phyloP scores from a whole-genome alignment of 2,888 invertebrate species.

The Hipparchia sbordonii region DNA sequence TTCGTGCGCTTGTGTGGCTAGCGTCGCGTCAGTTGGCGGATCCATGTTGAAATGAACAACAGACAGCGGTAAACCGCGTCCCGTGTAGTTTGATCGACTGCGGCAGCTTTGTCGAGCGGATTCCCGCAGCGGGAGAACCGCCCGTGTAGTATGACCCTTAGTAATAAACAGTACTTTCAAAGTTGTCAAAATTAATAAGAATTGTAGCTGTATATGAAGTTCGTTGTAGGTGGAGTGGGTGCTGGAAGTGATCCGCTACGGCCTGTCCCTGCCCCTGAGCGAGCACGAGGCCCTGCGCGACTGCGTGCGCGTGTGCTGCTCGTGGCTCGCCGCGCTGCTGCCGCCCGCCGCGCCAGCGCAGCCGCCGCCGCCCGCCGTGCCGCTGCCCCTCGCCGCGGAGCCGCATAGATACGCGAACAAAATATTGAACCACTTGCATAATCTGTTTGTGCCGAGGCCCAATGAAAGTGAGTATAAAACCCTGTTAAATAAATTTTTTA shows the following conservation, averaged over 20 bases:
- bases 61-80: no score
- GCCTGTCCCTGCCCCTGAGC: constrained; percentile 92
- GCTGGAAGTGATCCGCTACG: constrained; percentile 94
- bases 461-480: constrained; percentile 90
- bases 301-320: constrained; percentile 98
- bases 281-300: constrained; percentile 98
- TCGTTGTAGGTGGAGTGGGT: constrained; percentile 90
- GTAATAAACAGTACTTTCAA: no score
- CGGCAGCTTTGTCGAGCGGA: no score
- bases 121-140: no score
- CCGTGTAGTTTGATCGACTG: no score
- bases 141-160: no score
- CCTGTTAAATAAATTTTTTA: background rate
- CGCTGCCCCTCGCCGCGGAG: constrained; percentile 93
- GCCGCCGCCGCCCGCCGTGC: constrained; percentile 93
- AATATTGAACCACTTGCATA: constrained; percentile 96
- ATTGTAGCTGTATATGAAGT: no score
- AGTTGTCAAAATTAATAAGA: no score
- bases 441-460: constrained; percentile 95
- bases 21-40: no score
- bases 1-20: no score
- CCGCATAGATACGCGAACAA: constrained; percentile 95
- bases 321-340: constrained; percentile 95
- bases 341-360: constrained; percentile 93
- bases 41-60: no score